Base-by-base conservation (phyloP, 2,113 vertebrate species). In the Coptodon bakossiorum region DNA sequence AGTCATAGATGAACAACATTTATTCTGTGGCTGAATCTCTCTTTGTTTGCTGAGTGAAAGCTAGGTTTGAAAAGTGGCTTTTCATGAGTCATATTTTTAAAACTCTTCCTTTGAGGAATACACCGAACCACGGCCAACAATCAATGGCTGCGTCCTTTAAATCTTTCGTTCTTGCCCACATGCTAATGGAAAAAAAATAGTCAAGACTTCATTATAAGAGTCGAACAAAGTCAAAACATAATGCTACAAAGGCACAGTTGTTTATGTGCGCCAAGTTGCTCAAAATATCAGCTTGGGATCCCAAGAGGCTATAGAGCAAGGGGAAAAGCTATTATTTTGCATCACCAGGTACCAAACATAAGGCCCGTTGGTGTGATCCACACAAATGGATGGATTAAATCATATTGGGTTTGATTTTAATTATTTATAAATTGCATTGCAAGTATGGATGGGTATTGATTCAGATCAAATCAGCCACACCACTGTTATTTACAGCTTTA, bases 31-130 rank as follows among this genome's bases (percentile, higher is more conserved):
- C 81, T 54, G 22, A 63, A 71, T 31, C 53, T 14, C 36, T 88
- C 57, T 82, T 88, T 92, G 81, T 89, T 82, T 81, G 13, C 48
- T 73, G 66, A 89, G 81, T 56, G 68, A 90, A 85, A 85, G 50
- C 36, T 22, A 43, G 34, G 52, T 76, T 90, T 68, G n/a, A 88
- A 89, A 90, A 90, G 29, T 17, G 27, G 3, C 27, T 87, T 84
- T 89, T 85, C 38, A n/a, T 52, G 40, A 89, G 48, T 91, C 76
- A 82, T 80, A 52, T 52, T 83, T 86, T 82, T 56, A 43, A 76
- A 78, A 68, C 66, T 68, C 59, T 76, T 73, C 22, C 1, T 90
- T 40, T 80, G 57, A 61, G 34, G 16, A 85, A 34, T 9, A 85
- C 43, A 61, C 40, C 27, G 59, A 73, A 36, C 45, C 17, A 78